Conservation (phyloP, 1,140 invertebrate species). For the Cotesia typhae region DNA sequence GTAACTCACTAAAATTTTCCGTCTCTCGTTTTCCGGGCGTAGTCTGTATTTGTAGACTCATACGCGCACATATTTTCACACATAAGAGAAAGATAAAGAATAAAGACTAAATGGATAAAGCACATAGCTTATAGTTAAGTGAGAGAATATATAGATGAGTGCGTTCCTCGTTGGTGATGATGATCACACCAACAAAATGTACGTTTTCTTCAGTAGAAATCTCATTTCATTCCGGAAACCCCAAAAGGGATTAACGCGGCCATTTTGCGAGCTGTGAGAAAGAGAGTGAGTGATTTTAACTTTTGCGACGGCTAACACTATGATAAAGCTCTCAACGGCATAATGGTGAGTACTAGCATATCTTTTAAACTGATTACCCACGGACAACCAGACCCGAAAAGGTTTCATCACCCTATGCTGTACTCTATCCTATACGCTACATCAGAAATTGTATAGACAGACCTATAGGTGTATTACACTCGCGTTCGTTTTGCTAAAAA, state of each 20-base stretch:
- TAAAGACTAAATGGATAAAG: too few relatives aligned
- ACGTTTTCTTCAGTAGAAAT: constrained; percentile 55
- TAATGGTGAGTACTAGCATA: constrained; percentile 20
- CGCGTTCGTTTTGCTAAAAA: background rate
- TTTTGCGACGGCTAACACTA: constrained; percentile 39
- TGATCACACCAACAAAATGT: constrained; percentile 32
- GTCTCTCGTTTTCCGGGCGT: constrained; percentile 19
- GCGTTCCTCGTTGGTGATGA: background rate
- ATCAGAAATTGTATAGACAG: constrained; percentile 6
- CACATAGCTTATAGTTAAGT: background rate
- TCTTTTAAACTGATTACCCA: constrained; percentile 64
- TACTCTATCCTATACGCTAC: too few relatives aligned
- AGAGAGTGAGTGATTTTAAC: constrained; percentile 55
- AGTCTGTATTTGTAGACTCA: constrained; percentile 30
- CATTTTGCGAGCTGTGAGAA: constrained; percentile 51
- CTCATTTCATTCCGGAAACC: constrained; percentile 59
- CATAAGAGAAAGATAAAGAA: background rate
- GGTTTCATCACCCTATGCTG: constrained; percentile 41
- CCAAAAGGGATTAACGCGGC: constrained; percentile 60
- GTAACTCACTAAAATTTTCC: constrained; percentile 23
- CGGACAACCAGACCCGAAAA: constrained; percentile 52
- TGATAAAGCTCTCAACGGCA: background rate
- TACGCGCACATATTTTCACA: constrained; percentile 27
- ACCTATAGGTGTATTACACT: too few relatives aligned
- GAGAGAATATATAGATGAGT: background rate